A percentile compares a stretch with the other conserved stretches of the same genome.
phyloP scores from a whole-genome alignment of 2,888 invertebrate species.

The Xestoiulus laeticollis region DNA sequence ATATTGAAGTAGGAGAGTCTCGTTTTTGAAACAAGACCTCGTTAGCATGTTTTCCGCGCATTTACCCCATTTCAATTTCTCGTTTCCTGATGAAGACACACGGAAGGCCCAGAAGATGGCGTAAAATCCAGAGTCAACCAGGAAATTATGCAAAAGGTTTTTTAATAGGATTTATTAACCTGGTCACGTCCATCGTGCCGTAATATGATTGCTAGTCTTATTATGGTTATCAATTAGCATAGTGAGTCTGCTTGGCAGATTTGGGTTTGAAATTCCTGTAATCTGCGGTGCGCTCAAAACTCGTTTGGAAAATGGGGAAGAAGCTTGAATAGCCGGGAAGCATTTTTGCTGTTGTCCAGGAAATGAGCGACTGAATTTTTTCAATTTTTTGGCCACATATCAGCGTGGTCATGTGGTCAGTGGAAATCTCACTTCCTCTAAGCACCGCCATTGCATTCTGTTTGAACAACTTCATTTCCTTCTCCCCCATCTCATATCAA shows the following conservation, averaged over 20 bases:
- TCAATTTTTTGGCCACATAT: not conserved
- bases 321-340: slow-evolving; percentile 18
- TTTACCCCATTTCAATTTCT: not conserved
- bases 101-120: not conserved
- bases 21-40: not conserved
- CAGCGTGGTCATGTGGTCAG: not conserved
- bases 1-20: not conserved
- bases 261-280: slow-evolving; percentile 34
- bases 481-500: too few species aligned
- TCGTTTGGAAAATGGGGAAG: slow-evolving; percentile 34
- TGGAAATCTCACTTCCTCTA: not conserved
- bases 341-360: not conserved
- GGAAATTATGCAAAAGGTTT: slow-evolving; percentile 30
- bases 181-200: slow-evolving; percentile 41
- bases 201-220: slow-evolving; percentile 25
- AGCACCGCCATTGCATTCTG: not conserved
- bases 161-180: slow-evolving; percentile 17
- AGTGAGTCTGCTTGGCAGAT: slow-evolving; percentile 34
- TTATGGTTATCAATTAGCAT: slow-evolving; percentile 43
- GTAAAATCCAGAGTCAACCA: slow-evolving; percentile 24
- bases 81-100: slow-evolving; percentile 17
- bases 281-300: not conserved
- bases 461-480: not conserved
- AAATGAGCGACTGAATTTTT: slow-evolving; percentile 24
- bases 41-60: not conserved